Conservation (phyloP, 2,888 invertebrate genomes). For the Phrixothrix hirtus region DNA sequence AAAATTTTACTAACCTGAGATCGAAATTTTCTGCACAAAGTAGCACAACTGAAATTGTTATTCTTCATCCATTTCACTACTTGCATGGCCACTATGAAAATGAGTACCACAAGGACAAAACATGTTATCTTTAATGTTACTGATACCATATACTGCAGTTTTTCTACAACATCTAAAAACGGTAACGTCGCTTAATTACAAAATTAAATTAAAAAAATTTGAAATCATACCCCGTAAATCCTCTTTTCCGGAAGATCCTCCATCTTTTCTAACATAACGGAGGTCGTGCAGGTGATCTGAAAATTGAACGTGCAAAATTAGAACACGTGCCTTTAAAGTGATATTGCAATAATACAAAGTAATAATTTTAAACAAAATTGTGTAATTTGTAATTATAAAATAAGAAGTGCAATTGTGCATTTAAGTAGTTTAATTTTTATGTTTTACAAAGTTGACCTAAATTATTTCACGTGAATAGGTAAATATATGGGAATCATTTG, state of each 20-base stretch:
- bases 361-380: no score
- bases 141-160: conserved; percentile 44
- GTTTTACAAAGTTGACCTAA: no score
- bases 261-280: conserved; percentile 42
- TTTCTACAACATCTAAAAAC: conserved; percentile 46
- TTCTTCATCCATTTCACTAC: conserved; percentile 50
- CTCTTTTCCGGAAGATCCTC: conserved; percentile 23
- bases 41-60: conserved; percentile 48
- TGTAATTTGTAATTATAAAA: no score
- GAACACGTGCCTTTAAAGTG: neutral
- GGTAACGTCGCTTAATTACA: neutral
- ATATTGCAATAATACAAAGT: no score
- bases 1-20: conserved; percentile 39
- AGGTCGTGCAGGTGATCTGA: conserved; percentile 50
- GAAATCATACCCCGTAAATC: conserved; percentile 42
- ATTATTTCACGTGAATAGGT: no score
- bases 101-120: conserved; percentile 44
- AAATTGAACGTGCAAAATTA: conserved; percentile 36
- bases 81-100: conserved; percentile 41
- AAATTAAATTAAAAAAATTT: neutral
- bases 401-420: no score
- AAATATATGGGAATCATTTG: no score
- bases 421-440: no score
- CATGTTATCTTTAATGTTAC: conserved; percentile 45
- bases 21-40: conserved; percentile 45